Evolutionary conservation across 2,113 vertebrate species (phyloP), one percentile per base, ranked within the genome.

Genomic region (Saguinus midas): DNA sequence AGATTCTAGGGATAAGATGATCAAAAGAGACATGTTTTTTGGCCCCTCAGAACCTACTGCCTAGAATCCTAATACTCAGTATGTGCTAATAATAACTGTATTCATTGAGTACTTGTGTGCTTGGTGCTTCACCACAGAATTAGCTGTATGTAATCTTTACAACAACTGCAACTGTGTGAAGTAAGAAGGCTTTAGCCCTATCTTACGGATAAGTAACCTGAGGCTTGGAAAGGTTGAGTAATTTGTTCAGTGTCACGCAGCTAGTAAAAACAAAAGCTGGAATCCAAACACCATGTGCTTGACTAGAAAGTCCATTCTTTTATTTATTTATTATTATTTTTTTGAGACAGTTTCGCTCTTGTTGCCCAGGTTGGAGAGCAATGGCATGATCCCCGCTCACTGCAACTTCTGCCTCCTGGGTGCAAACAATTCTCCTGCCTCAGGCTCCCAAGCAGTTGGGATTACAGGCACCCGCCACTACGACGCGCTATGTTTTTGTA

Each of bases 141-240:
- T n/a, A 68, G 37, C 45, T 66, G 12, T 58, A 66, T 66, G 12
- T 58, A 66, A 91, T 73, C 55, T 91, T 86, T 91, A 61, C 7
- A 81, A 58, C 21, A 78, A 72, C 29, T 50, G 8, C 43, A 78
- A 50, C 29, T 8, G 2, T 57, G 4, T 72, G 18, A 94, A 75
- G 6, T 58, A 73, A 76, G 18, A 16, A 89, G 50, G n/a, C 10
- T 45, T 21, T 45, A n/a, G 27, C 50, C 18, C 52, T 10, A 66
- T 87, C 94, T 95, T 85, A 6, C 48, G 91, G n/a, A 50, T 83
- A 82, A 87, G 9, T 48, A 95, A 91, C 85, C 14, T n/a, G 61
- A 66, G 16, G 5, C 27, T 96, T 45, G 68, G 55, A 76, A 72
- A 75, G 23, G 0, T 64, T 89, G 84, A 79, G 8, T 52, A 18